Base-by-base conservation (phyloP, 1,140 invertebrate genomes). In the Tetramorium simillimum region DNA sequence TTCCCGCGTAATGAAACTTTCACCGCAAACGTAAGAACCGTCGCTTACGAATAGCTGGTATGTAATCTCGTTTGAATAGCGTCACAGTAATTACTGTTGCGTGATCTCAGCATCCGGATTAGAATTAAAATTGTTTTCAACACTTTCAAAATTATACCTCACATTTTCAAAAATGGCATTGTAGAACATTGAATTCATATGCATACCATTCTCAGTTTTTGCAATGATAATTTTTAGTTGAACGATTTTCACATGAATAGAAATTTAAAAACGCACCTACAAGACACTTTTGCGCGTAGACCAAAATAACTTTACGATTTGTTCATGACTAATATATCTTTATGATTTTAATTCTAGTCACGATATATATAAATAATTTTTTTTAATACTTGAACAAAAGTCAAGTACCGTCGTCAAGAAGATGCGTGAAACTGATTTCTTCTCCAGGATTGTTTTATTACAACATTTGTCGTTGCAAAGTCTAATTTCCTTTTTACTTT, bases 1-100 rank as follows among this genome's bases (percentile, higher is more conserved):
- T 73, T 16, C 5, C 43, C 14, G 40, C 18, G 7, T 49, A 60
- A 60, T 60, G 65, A 46, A 37, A 84, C 69, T 73, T 84, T 84
- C 69, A 75, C 40, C 56, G 10, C 24, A 21, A 84, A 84, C 18
- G 24, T 73, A 60, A 73, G 18, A 73, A 49, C 9, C 14, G 40
- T 60, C 33, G n/a, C n/a, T 24, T 33, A 67, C 28, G 33, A 56
- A 51, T 69, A 70, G 24, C 3, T 70, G 10, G 28, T 67, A 18
- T 70, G 21, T 70, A 81, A 70, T 43, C 53, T 70, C 37, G 5
- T 51, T 56, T 4, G 21, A 81, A n/a, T 77, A 14, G 33, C 28
- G 12, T 63, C n/a, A 58, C 21, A 43, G n/a, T 56, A 40, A 24
- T 24, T n/a, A 40, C 18, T 56, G 21, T 46, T n/a, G 14, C 63